Evolutionary conservation across 2,888 invertebrate genomes (phyloP).

Genomic region (Dryococelus australis): DNA sequence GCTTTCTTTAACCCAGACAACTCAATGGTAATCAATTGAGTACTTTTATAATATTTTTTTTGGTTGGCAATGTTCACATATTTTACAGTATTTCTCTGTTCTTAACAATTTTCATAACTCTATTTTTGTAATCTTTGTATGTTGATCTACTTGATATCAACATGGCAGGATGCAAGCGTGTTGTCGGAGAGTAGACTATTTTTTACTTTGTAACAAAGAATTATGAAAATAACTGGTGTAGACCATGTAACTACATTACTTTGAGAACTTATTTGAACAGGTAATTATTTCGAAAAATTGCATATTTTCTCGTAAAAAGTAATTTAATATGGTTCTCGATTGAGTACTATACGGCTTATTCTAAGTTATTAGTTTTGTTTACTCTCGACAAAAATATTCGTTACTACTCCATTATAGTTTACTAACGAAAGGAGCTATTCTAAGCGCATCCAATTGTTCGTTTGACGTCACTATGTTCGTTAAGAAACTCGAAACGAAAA

Average conservation of each 20-base stretch:
- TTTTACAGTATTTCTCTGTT: neutral
- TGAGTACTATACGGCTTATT: neutral
- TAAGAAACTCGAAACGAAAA: too few relatives aligned
- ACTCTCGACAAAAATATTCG: too few relatives aligned
- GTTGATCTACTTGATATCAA: neutral
- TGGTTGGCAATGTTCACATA: neutral
- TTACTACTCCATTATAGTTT: too few relatives aligned
- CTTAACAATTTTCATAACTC: neutral
- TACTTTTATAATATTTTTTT: neutral
- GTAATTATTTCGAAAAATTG: neutral
- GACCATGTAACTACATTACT: neutral
- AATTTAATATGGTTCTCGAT: neutral
- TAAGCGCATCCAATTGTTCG: too few relatives aligned
- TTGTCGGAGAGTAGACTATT: neutral
- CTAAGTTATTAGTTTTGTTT: too few relatives aligned
- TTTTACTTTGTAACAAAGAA: neutral
- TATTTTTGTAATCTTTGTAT: neutral
- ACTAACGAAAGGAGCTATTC: too few relatives aligned
- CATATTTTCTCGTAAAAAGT: neutral
- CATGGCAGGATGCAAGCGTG: neutral
- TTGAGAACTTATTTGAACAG: neutral
- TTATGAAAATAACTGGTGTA: neutral
- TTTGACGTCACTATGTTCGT: too few relatives aligned
- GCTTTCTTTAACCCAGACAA: too few relatives aligned
- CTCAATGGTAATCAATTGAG: neutral